Conservation (phyloP, 1,140 invertebrate genomes). For the Drosophila jambulina region DNA sequence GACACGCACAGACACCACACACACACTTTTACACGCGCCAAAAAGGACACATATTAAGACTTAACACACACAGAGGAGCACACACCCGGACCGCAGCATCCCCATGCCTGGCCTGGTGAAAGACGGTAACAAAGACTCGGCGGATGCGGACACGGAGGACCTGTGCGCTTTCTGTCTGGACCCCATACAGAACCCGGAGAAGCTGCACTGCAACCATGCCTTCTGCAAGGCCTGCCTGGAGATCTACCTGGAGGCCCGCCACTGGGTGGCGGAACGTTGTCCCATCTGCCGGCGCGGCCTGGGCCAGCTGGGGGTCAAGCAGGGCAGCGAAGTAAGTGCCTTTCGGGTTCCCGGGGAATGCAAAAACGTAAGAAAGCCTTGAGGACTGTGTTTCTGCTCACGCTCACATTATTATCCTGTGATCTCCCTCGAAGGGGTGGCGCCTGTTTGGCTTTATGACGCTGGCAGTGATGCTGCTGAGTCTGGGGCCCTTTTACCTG, state of each 20-base stretch:
- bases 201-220: constrained; percentile 47
- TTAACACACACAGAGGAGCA: background rate
- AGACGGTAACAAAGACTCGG: background rate
- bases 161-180: constrained; percentile 61
- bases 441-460: constrained; percentile 21
- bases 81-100: background rate
- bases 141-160: constrained; percentile 13
- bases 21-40: constrained; percentile 17
- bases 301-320: background rate
- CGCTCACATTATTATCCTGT: background rate
- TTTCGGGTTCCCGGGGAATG: too few relatives aligned
- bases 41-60: constrained; percentile 6
- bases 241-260: constrained; percentile 44
- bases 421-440: constrained; percentile 25
- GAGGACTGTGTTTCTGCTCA: background rate
- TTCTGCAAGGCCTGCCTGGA: constrained; percentile 59
- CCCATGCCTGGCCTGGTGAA: background rate
- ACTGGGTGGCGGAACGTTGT: constrained; percentile 52
- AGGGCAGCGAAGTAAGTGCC: background rate
- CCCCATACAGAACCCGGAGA: constrained; percentile 36
- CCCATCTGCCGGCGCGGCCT: constrained; percentile 55
- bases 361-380: background rate
- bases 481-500: constrained; percentile 55
- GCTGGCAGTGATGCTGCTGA: constrained; percentile 29
- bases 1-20: constrained; percentile 5